A percentile compares a stretch with the other conserved stretches of the same genome.
These are phyloP conservation scores for Bettongia penicillata DNA, from an alignment of 2,113 vertebrate species.

Conservation along the genomic window DNA sequence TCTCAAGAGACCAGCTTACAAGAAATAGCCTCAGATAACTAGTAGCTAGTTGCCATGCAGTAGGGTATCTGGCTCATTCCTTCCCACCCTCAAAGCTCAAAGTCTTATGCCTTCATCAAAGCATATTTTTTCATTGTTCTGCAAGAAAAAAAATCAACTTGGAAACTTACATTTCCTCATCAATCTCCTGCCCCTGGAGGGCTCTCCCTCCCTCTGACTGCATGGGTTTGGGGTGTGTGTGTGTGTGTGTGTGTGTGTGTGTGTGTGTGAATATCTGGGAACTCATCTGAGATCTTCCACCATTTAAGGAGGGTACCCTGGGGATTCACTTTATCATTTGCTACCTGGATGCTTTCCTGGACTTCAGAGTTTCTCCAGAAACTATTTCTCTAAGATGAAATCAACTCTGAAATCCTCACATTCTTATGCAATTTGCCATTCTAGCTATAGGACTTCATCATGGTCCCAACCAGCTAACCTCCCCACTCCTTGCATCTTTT, in stretches of 20 bases:
- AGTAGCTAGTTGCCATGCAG: neutral
- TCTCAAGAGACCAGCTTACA: neutral
- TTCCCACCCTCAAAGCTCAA: neutral
- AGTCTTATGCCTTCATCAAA: neutral
- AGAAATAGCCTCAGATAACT: neutral
- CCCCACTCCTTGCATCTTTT: neutral
- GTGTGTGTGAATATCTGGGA: neutral
- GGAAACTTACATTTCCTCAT: neutral
- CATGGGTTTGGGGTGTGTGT: neutral
- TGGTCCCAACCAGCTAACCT: neutral
- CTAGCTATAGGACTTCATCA: neutral
- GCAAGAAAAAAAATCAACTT: neutral
- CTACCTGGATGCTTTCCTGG: neutral
- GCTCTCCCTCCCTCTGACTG: neutral
- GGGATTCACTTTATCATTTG: neutral
- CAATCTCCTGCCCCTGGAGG: neutral
- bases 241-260: too few relatives aligned
- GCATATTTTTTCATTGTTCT: neutral
- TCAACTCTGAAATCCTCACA: neutral
- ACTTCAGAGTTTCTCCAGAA: neutral
- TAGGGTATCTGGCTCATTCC: neutral
- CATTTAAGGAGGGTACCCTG: neutral
- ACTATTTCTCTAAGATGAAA: neutral
- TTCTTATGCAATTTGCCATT: neutral
- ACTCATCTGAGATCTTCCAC: neutral